Evolutionary conservation across 1,140 invertebrate species (phyloP).

Genomic region (Aphis craccivora): DNA sequence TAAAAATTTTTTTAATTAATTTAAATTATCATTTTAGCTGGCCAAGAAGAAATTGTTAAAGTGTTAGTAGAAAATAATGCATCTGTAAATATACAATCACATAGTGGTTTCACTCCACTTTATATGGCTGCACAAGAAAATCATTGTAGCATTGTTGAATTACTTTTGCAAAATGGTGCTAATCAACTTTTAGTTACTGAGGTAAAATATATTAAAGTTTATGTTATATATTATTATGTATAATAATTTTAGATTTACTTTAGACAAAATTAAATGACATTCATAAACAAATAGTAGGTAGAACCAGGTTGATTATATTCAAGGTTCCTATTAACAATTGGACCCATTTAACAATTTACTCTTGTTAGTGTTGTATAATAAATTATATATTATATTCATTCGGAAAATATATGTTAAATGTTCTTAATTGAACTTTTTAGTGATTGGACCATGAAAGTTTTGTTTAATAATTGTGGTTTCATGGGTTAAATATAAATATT

Average conservation of each 20-base stretch:
- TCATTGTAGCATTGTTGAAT: constrained; percentile 92
- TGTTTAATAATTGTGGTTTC: neutral
- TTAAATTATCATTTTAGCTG: constrained; percentile 70
- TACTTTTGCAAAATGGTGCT: constrained; percentile 90
- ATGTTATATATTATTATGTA: neutral
- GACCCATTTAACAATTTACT: constrained; percentile 42
- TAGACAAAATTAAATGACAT: constrained; percentile 33
- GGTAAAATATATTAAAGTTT: constrained; percentile 67
- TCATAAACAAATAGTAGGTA: constrained; percentile 34
- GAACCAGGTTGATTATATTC: constrained; percentile 37
- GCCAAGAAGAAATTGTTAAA: constrained; percentile 93
- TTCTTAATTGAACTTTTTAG: constrained; percentile 50
- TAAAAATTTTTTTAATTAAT: neutral
- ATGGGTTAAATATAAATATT: neutral
- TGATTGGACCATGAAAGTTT: constrained; percentile 34
- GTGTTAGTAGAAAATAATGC: constrained; percentile 88
- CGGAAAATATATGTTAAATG: constrained; percentile 29
- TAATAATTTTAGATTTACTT: constrained; percentile 26
- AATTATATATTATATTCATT: constrained; percentile 9
- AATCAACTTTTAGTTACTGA: constrained; percentile 97
- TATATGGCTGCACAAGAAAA: constrained; percentile 99
- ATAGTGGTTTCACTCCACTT: constrained; percentile 97
- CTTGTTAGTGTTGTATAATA: constrained; percentile 48
- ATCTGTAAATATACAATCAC: constrained; percentile 94
- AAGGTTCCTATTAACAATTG: constrained; percentile 41